Evolutionary conservation across 1,140 invertebrate species (phyloP).

Genomic region (Saxidomus purpurata): DNA sequence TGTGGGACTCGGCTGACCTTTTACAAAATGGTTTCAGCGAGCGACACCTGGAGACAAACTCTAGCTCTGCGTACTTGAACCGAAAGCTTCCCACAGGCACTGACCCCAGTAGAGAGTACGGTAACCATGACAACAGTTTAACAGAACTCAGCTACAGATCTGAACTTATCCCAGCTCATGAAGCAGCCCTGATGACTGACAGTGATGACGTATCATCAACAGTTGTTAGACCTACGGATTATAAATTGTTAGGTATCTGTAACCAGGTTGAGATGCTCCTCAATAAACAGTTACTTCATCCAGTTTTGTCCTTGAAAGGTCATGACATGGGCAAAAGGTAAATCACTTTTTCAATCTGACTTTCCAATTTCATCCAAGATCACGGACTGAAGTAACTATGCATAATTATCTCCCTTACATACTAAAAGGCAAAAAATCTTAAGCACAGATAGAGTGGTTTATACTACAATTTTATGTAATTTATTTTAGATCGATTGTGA

Average conservation of each 20-base stretch:
- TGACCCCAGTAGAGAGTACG: background rate
- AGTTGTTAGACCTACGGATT: constrained; percentile 70
- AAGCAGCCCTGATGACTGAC: constrained; percentile 7
- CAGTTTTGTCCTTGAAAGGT: constrained; percentile 72
- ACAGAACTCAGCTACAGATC: constrained; percentile 1
- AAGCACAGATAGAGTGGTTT: too few species aligned
- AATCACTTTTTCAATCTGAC: too few species aligned
- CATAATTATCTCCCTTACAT: too few species aligned
- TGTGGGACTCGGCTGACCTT: constrained; percentile 67
- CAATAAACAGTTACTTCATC: constrained; percentile 81
- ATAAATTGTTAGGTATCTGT: constrained; percentile 80
- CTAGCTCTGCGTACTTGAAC: constrained; percentile 61
- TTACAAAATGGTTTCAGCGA: constrained; percentile 73
- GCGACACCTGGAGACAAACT: constrained; percentile 66
- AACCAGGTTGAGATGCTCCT: constrained; percentile 82
- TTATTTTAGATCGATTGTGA: too few species aligned
- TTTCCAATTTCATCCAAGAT: too few species aligned
- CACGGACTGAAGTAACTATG: too few species aligned
- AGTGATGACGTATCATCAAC: constrained; percentile 23
- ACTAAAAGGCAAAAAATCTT: too few species aligned
- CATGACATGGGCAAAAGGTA: constrained; percentile 66
- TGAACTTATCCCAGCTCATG: constrained; percentile 32
- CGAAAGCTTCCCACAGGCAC: background rate
- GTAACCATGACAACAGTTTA: constrained; percentile 23
- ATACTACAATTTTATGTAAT: too few species aligned